A percentile compares a stretch with the other conserved stretches of the same genome.
Evolutionary conservation across 64 coral and sea anemone genomes (phyloP).

Genomic region (Anthopleura sola): DNA sequence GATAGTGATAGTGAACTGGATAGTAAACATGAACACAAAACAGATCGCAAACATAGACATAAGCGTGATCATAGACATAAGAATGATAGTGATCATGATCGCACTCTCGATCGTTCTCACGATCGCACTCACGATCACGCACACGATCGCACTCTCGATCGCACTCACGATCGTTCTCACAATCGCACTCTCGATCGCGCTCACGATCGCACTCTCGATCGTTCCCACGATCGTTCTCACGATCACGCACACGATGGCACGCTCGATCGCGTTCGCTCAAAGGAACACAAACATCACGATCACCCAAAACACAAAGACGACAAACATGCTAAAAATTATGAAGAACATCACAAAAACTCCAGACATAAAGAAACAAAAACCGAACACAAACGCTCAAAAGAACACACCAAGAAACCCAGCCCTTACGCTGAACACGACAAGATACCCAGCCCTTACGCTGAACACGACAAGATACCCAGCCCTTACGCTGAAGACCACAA

Average conservation of each 20-base stretch:
- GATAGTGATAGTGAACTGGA: not conserved
- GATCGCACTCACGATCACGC: no score
- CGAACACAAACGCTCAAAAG: not conserved
- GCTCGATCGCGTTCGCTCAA: not conserved
- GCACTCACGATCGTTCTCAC: not conserved
- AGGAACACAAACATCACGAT: not conserved
- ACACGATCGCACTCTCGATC: not conserved
- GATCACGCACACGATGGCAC: not conserved
- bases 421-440: no score
- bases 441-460: no score
- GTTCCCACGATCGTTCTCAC: no score
- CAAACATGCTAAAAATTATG: not conserved
- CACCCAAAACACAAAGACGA: not conserved
- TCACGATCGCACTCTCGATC: not conserved
- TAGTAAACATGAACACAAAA: not conserved
- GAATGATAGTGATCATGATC: not conserved
- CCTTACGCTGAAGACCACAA: not conserved
- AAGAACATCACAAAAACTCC: not conserved
- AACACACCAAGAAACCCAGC: not conserved
- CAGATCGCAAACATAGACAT: constrained; percentile 7
- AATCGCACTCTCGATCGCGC: not conserved
- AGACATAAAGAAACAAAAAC: not conserved
- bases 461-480: not conserved
- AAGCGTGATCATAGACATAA: not conserved
- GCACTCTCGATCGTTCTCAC: not conserved